Conservation (phyloP, 2,797 vertebrate species). For the Lepus oiostolus region DNA sequence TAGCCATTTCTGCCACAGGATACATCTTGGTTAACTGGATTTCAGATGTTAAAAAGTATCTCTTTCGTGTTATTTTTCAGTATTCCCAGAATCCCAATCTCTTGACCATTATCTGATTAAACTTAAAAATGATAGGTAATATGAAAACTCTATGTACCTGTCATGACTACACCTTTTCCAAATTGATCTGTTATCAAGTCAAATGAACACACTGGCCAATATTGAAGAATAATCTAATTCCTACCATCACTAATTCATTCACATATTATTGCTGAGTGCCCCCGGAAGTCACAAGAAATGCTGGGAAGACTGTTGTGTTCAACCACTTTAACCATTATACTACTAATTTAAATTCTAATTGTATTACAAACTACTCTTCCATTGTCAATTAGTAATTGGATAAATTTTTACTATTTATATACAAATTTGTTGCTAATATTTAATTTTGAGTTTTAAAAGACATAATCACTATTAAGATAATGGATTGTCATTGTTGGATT, state of each 20-base stretch:
- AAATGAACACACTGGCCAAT: background rate
- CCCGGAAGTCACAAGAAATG: background rate
- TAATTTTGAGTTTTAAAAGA: conserved; percentile 36
- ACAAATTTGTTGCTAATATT: background rate
- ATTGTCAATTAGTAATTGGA: no score
- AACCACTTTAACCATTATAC: background rate
- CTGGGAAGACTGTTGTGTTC: background rate
- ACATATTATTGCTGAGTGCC: background rate
- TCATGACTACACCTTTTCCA: background rate
- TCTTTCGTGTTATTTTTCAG: background rate
- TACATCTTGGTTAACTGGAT: background rate
- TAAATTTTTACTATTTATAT: background rate
- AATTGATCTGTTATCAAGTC: background rate
- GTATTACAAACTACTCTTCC: background rate
- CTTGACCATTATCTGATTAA: background rate
- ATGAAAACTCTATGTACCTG: background rate
- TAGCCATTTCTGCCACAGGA: background rate
- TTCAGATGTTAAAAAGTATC: background rate
- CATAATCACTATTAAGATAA: conserved; percentile 18
- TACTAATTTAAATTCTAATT: background rate
- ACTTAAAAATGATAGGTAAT: background rate
- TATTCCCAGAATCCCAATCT: conserved; percentile 14
- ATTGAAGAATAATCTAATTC: background rate
- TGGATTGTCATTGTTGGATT: background rate
- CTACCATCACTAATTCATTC: background rate